These are phyloP conservation scores for Myxocyprinus asiaticus DNA, from an alignment of 2,113 vertebrate species.

Conservation along the genomic window DNA sequence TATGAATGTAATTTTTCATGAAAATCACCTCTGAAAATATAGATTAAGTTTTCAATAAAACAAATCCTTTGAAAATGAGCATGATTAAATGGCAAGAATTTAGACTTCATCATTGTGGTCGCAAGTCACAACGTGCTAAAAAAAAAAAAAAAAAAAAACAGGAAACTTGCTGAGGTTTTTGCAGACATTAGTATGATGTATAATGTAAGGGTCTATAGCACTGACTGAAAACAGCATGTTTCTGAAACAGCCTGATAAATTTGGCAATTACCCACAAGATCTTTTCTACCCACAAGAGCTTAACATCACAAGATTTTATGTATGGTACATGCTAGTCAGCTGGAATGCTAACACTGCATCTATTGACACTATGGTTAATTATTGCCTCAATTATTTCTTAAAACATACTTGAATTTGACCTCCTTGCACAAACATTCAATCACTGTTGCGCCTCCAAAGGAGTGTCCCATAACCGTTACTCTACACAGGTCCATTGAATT, in stretches of 20 bases:
- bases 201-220: not conserved
- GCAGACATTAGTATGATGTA: not conserved
- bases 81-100: not conserved
- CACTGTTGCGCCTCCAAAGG: conserved; percentile 91
- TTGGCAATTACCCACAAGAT: too few species aligned
- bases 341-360: not conserved
- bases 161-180: not conserved
- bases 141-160: too few species aligned
- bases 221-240: not conserved
- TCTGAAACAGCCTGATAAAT: too few species aligned
- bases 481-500: conserved; percentile 83
- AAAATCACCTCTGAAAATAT: not conserved
- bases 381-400: not conserved
- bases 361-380: too few species aligned
- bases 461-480: conserved; percentile 89
- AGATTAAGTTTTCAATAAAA: too few species aligned
- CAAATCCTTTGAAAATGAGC: not conserved
- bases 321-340: not conserved
- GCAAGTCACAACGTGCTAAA: not conserved
- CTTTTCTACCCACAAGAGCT: not conserved
- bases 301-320: not conserved
- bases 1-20: not conserved
- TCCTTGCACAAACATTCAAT: conserved; percentile 89
- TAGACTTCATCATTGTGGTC: not conserved
- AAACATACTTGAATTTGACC: conserved; percentile 85